phyloP scores from a whole-genome alignment of 2,113 vertebrate species.

The Lagenorhynchus albirostris region DNA sequence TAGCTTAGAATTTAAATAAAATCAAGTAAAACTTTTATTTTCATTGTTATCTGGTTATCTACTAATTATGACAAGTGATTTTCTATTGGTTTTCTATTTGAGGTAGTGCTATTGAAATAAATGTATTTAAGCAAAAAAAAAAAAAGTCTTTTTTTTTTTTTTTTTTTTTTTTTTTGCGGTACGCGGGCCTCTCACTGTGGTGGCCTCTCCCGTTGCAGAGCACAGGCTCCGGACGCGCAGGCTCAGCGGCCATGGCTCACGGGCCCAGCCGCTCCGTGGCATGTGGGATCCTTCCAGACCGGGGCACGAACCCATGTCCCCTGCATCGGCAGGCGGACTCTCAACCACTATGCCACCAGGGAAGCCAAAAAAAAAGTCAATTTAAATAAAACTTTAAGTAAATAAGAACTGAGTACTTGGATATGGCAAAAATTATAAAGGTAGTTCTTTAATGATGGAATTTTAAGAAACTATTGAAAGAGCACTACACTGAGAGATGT shows the following conservation, averaged over 20 bases:
- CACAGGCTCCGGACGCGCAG: no score
- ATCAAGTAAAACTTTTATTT: neutral
- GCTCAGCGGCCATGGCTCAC: no score
- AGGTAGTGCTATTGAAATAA: slow-evolving; percentile 3
- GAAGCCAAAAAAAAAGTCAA: neutral
- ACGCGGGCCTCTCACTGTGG: no score
- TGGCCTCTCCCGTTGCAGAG: no score
- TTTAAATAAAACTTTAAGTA: slow-evolving; percentile 17
- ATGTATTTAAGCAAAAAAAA: neutral
- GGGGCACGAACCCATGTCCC: no score
- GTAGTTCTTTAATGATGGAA: neutral
- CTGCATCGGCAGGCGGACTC: no score
- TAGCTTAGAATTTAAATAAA: slow-evolving; percentile 6
- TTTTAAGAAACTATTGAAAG: neutral
- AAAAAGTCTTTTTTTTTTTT: neutral
- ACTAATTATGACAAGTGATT: neutral
- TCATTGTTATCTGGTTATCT: neutral
- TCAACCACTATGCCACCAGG: no score
- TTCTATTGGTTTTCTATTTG: slow-evolving; percentile 5
- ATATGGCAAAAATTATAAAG: neutral
- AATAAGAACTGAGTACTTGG: neutral
- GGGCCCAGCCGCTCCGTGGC: no score
- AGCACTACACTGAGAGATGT: neutral
- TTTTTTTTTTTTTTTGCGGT: no score
- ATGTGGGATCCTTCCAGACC: no score